Conservation (phyloP, 2,797 vertebrate species). For the Hypotaenidia okinawae region DNA sequence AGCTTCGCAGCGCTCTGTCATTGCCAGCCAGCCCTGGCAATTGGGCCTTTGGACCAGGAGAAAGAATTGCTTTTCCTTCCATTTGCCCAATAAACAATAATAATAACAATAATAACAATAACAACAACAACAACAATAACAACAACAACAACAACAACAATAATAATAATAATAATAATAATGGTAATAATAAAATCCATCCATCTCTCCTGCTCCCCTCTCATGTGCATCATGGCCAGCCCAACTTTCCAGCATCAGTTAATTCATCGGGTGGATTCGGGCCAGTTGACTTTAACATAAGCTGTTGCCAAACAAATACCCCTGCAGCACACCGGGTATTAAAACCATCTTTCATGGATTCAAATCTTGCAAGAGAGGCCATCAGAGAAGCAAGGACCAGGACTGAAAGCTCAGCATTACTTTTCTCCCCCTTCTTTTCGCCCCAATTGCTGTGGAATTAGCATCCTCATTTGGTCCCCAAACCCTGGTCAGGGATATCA, state of each 20-base stretch:
- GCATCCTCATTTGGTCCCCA: not conserved
- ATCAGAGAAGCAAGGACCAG: not conserved
- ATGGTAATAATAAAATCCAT: slow-evolving; percentile 65
- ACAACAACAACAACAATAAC: not conserved
- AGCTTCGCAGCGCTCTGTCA: slow-evolving; percentile 37
- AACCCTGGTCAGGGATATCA: not conserved
- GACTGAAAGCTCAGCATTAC: not conserved
- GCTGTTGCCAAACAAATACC: slow-evolving; percentile 72
- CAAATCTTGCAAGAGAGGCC: slow-evolving; percentile 54
- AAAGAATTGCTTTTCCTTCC: slow-evolving; percentile 25
- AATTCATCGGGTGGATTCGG: slow-evolving; percentile 56
- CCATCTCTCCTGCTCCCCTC: slow-evolving; percentile 10
- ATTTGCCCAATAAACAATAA: slow-evolving; percentile 63
- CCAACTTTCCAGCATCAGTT: not conserved
- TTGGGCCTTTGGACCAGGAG: slow-evolving; percentile 28
- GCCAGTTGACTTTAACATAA: slow-evolving; percentile 61
- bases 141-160: slow-evolving; percentile 27
- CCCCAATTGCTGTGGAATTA: not conserved
- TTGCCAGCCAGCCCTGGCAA: slow-evolving; percentile 28
- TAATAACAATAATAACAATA: slow-evolving; percentile 29
- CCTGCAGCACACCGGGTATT: slow-evolving; percentile 58
- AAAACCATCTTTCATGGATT: slow-evolving; percentile 75
- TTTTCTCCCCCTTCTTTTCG: not conserved
- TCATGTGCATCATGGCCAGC: not conserved
- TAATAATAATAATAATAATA: not conserved